Base-by-base conservation (phyloP, 2,113 vertebrate species). In the Heliornis fulica region DNA sequence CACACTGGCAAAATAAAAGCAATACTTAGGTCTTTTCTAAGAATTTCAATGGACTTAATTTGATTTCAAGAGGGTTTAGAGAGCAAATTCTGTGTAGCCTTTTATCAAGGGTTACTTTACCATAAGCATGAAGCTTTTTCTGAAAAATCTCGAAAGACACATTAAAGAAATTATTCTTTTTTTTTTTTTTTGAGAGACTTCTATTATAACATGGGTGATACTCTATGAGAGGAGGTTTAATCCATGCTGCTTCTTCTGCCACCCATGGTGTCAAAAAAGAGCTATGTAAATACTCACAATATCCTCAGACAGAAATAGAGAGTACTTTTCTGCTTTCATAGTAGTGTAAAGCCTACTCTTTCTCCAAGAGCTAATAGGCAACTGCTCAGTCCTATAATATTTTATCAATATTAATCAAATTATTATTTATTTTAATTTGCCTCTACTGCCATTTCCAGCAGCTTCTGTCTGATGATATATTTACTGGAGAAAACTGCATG, bases 41-140 rank as follows among this genome's bases (percentile, higher is more conserved):
- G 69, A 74, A 69, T 87, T 87, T 96, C 91, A 96, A 68, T 79
- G 41, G 65, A 66, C 94, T 95, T 96, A 94, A 92, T 97, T 96
- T 95, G 76, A 92, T 96, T 97, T 97, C 92, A 96, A 85, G 92
- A 92, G 70, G 72, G 68, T 88, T 96, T 95, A 76, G 89, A 92
- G 54, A 90, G 26, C 50, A 45, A 91, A 66, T 83, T 86, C 68
- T 64, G 32, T 50, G 43, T 36, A 91, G 91, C 28, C 72, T 96
- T 96, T 95, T 83, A 94, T 88, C 32, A 71, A 82, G 69, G 34
- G 76, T 76, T 93, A 91, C 59, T 41, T 87, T 91, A 84, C 26
- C 45, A 72, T 91, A 92, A 95, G 81, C 46, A 85, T 36, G 71
- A 84, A 89, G 83, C 38, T 22, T 46, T 46, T 46, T 46, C n/a